Base-by-base conservation (phyloP, 2,113 vertebrate species). In the Dasyornis broadbenti region DNA sequence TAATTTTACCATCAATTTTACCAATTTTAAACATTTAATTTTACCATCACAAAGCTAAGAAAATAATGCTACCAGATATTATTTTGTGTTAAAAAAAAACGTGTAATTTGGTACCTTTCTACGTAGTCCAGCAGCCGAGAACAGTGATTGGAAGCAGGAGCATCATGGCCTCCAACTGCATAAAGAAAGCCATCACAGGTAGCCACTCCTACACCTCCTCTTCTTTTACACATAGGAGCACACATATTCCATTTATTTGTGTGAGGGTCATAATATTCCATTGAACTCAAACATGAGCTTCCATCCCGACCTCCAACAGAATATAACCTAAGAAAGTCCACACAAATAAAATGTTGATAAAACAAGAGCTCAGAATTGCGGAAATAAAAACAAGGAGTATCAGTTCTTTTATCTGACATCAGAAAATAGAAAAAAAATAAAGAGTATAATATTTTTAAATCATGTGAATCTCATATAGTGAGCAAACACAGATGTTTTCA, bases 191-290 rank as follows among this genome's bases (percentile, higher is more conserved):
- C 98, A 76, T 98, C 98, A 2, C 98, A 98, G 1, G 98, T 98
- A 84, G 98, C 98, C 56, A 98, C 98, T 37, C 98, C 98, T 28
- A 98, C 98, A 17, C 98, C 98, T 24, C 98, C 98, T 98, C 98
- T 97, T 86, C 98, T 97, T 86, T 98, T 98, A 72, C 98, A 98
- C 98, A 98, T 98, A 8, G 98, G 98, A 70, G 98, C 98, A 82
- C 98, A 98, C 97, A 98, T 97, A 63, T 96, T 98, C 98, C 98
- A 98, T 53, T 98, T 98, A 77, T 98, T 98, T 85, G 98, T 98
- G 30, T 98, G 98, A 88, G 98, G 98, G 77, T 98, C 98, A 69
- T 98, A 98, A 90, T 98, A 98, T 47, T 98, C 98, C 97, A 98
- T 98, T 53, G 98, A 98, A 95, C 98, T 98, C 94, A 98, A 97